Evolutionary conservation across 2,113 vertebrate genomes (phyloP).

Genomic region (Arenaria interpres): DNA sequence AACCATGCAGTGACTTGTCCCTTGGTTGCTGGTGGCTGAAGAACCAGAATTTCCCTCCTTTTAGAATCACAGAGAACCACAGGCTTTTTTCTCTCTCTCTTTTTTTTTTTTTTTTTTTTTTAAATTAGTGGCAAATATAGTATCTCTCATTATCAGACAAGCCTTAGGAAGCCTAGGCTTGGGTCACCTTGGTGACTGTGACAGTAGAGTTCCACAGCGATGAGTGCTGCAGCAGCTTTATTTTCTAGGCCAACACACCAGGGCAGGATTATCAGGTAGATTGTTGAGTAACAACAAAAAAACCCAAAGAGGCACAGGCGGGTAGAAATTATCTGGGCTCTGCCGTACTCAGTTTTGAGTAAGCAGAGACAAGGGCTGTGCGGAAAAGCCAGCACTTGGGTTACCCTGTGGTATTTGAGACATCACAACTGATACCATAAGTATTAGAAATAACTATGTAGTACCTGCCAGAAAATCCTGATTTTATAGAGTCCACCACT

Average conservation of each 20-base stretch:
- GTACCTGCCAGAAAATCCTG: neutral
- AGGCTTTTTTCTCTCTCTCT: neutral
- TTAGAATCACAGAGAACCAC: neutral
- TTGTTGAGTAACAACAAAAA: neutral
- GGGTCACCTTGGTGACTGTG: neutral
- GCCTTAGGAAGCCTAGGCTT: neutral
- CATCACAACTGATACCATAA: neutral
- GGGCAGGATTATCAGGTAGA: neutral
- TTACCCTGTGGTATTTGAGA: neutral
- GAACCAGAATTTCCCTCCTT: neutral
- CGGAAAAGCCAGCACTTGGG: neutral
- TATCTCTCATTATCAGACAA: neutral
- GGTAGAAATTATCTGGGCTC: rapidly evolving
- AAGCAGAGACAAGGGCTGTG: neutral
- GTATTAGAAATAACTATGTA: neutral
- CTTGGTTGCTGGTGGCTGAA: neutral
- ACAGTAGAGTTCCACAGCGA: neutral
- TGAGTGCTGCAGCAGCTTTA: neutral
- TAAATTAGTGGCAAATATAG: neutral
- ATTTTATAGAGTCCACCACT: neutral
- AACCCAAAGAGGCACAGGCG: neutral
- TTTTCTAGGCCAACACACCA: neutral
- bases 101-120: neutral
- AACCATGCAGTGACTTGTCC: neutral
- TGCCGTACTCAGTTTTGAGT: neutral